A percentile compares a stretch with the other conserved stretches of the same genome.
phyloP scores from a whole-genome alignment of 2,113 vertebrate species.

The Nesoenas mayeri region DNA sequence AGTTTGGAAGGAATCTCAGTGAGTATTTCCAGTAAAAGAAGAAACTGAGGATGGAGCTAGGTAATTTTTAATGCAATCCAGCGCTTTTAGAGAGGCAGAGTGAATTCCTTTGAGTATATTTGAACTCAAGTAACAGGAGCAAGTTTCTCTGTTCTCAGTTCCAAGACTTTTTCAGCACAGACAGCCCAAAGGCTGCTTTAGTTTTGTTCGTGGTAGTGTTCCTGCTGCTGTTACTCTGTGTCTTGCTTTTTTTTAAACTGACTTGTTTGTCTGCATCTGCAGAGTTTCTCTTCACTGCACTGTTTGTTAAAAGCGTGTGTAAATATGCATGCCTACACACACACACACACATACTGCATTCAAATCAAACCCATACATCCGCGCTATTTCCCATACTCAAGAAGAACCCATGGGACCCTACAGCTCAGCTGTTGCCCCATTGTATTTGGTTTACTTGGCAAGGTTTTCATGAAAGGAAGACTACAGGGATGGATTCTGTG shows the following conservation, averaged over 20 bases:
- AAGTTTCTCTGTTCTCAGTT: background rate
- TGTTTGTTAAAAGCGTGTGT: background rate
- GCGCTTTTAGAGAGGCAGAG: background rate
- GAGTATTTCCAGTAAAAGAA: background rate
- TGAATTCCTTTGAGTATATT: background rate
- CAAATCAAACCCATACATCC: background rate
- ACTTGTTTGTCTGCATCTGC: background rate
- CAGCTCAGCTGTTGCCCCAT: background rate
- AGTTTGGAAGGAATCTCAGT: background rate
- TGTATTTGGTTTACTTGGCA: no score
- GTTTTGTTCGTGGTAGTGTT: background rate
- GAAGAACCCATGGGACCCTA: background rate
- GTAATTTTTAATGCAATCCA: background rate
- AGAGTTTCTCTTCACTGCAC: background rate
- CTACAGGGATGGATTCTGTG: no score
- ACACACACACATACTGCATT: background rate
- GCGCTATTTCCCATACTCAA: background rate
- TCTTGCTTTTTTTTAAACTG: background rate
- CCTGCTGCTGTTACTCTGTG: fast-evolving
- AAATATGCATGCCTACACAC: no score
- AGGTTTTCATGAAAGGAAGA: no score
- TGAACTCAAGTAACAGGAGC: background rate
- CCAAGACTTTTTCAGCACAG: background rate
- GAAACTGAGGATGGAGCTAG: background rate
- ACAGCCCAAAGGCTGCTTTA: background rate